phyloP scores from a whole-genome alignment of 1,140 invertebrate species.

The Cherax quadricarinatus region DNA sequence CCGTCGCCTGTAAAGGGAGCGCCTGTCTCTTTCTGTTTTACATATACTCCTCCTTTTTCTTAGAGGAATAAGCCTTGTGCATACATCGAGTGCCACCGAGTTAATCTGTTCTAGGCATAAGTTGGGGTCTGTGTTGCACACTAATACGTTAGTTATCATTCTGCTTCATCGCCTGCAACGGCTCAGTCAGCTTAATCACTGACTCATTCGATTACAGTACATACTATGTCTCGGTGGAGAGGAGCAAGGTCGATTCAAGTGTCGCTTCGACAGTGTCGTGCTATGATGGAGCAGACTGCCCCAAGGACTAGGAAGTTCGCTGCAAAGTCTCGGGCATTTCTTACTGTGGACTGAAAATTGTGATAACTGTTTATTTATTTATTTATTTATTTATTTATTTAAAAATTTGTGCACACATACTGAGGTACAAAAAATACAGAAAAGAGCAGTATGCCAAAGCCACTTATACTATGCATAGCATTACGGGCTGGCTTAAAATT shows the following conservation, averaged over 20 bases:
- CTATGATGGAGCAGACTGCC: not conserved
- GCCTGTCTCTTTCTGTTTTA: too few relatives aligned
- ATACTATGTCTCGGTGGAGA: not conserved
- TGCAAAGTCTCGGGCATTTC: not conserved
- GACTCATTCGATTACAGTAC: not conserved
- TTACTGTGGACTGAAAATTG: not conserved
- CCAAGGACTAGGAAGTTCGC: not conserved
- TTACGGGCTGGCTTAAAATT: too few relatives aligned
- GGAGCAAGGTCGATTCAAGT: not conserved
- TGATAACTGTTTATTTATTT: not conserved
- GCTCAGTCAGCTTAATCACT: not conserved
- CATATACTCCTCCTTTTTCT: too few relatives aligned
- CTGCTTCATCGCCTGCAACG: conserved; percentile 23
- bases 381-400: too few relatives aligned
- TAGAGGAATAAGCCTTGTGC: too few relatives aligned
- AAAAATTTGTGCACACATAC: too few relatives aligned
- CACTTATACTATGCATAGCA: too few relatives aligned
- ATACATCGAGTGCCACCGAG: too few relatives aligned
- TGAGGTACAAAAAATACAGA: too few relatives aligned
- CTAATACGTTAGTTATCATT: not conserved
- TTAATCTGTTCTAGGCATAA: too few relatives aligned
- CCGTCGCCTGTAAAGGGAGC: too few relatives aligned
- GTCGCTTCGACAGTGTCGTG: not conserved
- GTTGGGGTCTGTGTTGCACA: not conserved
- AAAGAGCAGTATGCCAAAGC: too few relatives aligned